A percentile compares a stretch with the other conserved stretches of the same genome.
These are phyloP conservation scores for Hiodon alosoides DNA, from an alignment of 2,113 vertebrate species.

Conservation along the genomic window DNA sequence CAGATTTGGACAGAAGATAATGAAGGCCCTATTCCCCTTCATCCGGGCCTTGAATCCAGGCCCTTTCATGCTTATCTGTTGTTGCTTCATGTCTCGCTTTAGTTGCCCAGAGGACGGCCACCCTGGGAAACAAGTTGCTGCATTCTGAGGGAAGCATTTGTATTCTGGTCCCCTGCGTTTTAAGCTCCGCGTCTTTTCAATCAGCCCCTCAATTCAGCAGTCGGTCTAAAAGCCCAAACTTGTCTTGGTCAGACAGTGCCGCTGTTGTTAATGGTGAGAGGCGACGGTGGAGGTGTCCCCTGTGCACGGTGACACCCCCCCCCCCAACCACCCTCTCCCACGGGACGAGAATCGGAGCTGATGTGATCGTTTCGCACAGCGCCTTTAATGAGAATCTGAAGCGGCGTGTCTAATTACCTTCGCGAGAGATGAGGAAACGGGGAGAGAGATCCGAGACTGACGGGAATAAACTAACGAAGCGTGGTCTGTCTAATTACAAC, in stretches of 20 bases:
- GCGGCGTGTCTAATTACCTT: slow-evolving; percentile 40
- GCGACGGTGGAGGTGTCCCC: not conserved
- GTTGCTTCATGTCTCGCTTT: slow-evolving; percentile 22
- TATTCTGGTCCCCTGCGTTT: slow-evolving; percentile 26
- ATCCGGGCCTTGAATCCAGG: not conserved
- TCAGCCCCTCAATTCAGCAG: slow-evolving; percentile 1
- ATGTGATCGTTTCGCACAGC: not conserved
- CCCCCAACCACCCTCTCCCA: not conserved
- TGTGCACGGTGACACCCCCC: not conserved
- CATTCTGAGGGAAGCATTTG: slow-evolving; percentile 29
- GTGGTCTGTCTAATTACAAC: slow-evolving; percentile 9
- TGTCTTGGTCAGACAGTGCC: slow-evolving; percentile 13
- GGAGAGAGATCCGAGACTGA: slow-evolving; percentile 8
- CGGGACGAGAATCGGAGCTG: not conserved
- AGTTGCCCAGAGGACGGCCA: not conserved
- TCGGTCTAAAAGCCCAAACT: slow-evolving; percentile 11
- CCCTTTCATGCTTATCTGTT: slow-evolving; percentile 29
- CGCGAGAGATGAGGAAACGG: slow-evolving; percentile 22
- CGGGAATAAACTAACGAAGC: slow-evolving; percentile 32
- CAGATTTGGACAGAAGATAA: slow-evolving; percentile 24
- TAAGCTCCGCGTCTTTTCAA: slow-evolving; percentile 24
- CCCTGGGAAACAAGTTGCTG: slow-evolving; percentile 27
- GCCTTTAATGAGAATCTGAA: slow-evolving; percentile 39
- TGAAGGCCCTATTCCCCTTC: slow-evolving; percentile 14
- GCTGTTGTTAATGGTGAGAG: slow-evolving; percentile 7